These are phyloP conservation scores for Nymphalis io DNA, from an alignment of 1,140 invertebrate genomes.

Conservation along the genomic window DNA sequence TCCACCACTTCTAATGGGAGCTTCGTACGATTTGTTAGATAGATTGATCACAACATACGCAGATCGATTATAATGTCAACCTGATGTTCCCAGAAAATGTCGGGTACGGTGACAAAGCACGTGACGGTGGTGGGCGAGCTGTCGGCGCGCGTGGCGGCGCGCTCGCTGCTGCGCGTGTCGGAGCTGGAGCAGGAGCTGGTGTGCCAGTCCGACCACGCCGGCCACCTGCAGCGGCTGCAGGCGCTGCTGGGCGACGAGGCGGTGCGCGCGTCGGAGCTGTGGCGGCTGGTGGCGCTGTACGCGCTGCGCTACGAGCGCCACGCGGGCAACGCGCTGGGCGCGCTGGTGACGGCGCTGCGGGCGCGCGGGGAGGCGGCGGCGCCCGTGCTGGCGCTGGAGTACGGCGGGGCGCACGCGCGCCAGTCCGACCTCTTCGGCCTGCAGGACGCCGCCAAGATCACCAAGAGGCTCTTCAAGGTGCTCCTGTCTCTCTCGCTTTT, in stretches of 20 bases:
- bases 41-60: too few species aligned
- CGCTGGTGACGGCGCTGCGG: slow-evolving; percentile 85
- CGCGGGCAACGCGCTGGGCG: slow-evolving; percentile 90
- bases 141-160: slow-evolving; percentile 89
- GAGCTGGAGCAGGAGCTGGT: slow-evolving; percentile 98
- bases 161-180: slow-evolving; percentile 94
- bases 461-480: slow-evolving; percentile 94
- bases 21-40: too few species aligned
- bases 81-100: slow-evolving; percentile 89
- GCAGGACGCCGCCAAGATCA: slow-evolving; percentile 94
- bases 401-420: slow-evolving; percentile 88
- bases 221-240: slow-evolving; percentile 90
- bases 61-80: too few species aligned
- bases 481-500: background rate
- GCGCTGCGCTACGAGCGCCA: slow-evolving; percentile 95
- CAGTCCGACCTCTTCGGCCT: slow-evolving; percentile 92
- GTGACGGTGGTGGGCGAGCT: slow-evolving; percentile 97
- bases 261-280: slow-evolving; percentile 90
- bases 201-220: slow-evolving; percentile 95
- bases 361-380: slow-evolving; percentile 81
- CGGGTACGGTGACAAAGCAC: slow-evolving; percentile 98
- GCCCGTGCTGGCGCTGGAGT: slow-evolving; percentile 89
- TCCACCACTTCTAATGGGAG: too few species aligned
- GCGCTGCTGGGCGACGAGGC: slow-evolving; percentile 86
- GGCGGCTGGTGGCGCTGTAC: slow-evolving; percentile 95